A percentile compares a stretch with the other conserved stretches of the same genome.
phyloP scores from a whole-genome alignment of 2,797 vertebrate genomes.

The Cossypha niveicapilla region DNA sequence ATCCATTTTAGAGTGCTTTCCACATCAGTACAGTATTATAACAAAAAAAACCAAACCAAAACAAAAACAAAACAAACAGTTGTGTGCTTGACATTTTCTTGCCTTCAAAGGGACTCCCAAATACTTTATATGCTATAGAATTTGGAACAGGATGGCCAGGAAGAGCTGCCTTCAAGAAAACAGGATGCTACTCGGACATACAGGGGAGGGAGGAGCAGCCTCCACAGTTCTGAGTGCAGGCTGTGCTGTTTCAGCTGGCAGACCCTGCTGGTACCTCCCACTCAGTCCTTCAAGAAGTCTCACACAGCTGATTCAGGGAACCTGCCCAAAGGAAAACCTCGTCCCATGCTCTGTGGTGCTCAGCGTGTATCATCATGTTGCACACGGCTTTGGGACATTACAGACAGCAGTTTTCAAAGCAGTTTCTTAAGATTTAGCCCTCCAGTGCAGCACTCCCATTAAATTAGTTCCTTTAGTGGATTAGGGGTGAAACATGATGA shows the following conservation, averaged over 20 bases:
- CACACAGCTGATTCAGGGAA: accelerated
- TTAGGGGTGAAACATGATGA: not conserved
- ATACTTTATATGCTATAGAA: not conserved
- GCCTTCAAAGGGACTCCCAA: not conserved
- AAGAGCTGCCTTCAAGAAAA: not conserved
- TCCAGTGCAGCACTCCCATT: not conserved
- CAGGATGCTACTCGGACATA: not conserved
- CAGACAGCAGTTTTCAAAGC: not conserved
- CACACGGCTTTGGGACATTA: accelerated
- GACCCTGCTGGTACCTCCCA: not conserved
- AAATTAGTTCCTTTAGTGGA: not conserved
- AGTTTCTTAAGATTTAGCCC: not conserved
- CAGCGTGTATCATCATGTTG: accelerated
- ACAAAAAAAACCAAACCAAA: not conserved
- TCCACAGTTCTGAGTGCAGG: accelerated
- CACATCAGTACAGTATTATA: not conserved
- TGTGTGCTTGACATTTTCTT: not conserved
- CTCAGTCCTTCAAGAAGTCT: not conserved
- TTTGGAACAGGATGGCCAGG: not conserved
- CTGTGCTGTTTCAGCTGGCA: not conserved
- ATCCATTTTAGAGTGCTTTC: not conserved
- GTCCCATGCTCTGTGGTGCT: accelerated
- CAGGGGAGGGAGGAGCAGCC: not conserved
- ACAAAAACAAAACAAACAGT: not conserved
- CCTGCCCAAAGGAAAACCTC: not conserved